Base-by-base conservation (phyloP, 2,888 invertebrate genomes). In the Leptothorax acervorum region DNA sequence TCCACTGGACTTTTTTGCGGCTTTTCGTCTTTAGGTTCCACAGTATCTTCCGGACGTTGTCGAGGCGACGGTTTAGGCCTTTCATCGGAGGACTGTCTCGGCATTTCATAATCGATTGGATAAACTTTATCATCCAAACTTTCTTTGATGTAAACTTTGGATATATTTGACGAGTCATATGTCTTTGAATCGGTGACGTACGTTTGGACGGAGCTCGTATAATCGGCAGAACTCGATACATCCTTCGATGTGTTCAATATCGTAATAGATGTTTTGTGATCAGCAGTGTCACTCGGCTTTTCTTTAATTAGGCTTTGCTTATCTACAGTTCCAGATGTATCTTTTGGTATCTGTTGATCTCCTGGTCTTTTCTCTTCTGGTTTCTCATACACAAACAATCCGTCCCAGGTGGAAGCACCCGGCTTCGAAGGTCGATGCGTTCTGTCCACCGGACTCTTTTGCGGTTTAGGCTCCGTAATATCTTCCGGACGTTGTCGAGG, bases 391-490 rank as follows among this genome's bases (percentile, higher is more conserved):
- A 91, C 90, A 70, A 93, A 93, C 0, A 91, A 91, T 62, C 93
- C 93, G 9, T 93, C 92, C 93, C 93, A 93, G 15, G 93, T 92
- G 4, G 93, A 93, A 2, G 92, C 87, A 0, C 92, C 93, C 0
- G 92, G 93, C 66, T 93, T 92, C 0, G 83, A 86, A 18, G 93
- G 93, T 31, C 92, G 86, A 1, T 23, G 23, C 0, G 85, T 60
- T 45, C 87, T 84, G 1, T 91, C 91, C 11, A 48, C 51, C 1
- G 87, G 79, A 66, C 84, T 83, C 28, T 85, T 87, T 1, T 74
- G 62, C 11, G 79, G n/a, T 53, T n/a, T 92, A 88, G 28, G 92
- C 91, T 88, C 93, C 91, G 8, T 63, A 0, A 86, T 70, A 1
- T 66, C 87, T 8, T 75, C 86, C 6, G 86, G 82, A 48, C 35